Evolutionary conservation across 92 coral and sea anemone genomes (phyloP), one percentile per base, ranked within the genome.

Genomic region (Paramuricea clavata): DNA sequence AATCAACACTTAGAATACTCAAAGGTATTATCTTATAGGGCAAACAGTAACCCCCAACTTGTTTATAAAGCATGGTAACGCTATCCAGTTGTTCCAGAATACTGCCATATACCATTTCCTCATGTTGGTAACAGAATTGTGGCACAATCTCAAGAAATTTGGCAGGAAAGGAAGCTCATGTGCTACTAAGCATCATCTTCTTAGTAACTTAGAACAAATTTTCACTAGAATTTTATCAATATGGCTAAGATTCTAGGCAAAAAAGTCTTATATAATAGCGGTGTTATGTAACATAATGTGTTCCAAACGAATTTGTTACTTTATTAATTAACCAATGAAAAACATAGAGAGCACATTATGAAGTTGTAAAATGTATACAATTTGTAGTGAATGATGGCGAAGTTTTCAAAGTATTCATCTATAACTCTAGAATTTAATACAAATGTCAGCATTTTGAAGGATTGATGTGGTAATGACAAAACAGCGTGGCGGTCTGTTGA

Each of bases 381-480:
- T 54, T 54, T 13, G 5, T 2, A 54, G 62, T 19, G 17, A 21
- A 54, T 54, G 11, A 23, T 54, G 11, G 23, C 2, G 17, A 54
- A 19, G 22, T 54, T 1, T 13, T 54, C 1, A 54, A 54, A 54
- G 21, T 54, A 21, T 19, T 54, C 7, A 54, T 0, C 62, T 54
- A 54, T 5, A 19, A 23, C 11, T 21, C 27, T 21, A 0, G 3
- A 54, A 5, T 54, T 17, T 19, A 21, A 54, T 19, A 21, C 52
- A 17, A 54, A 54, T 54, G 62, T 6, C 27, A 54, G 4, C 4
- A 39, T 39, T 39, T 39, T 39, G 44, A 39, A 54, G 62, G 62
- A 54, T 21, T 54, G 62, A 54, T 54, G 62, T 54, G 62, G 25
- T 54, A 54, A 54, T 54, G 62, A 54, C 25, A 54, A 54, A 54